Base-by-base conservation (phyloP, 2,797 vertebrate genomes). In the Erethizon dorsatum region DNA sequence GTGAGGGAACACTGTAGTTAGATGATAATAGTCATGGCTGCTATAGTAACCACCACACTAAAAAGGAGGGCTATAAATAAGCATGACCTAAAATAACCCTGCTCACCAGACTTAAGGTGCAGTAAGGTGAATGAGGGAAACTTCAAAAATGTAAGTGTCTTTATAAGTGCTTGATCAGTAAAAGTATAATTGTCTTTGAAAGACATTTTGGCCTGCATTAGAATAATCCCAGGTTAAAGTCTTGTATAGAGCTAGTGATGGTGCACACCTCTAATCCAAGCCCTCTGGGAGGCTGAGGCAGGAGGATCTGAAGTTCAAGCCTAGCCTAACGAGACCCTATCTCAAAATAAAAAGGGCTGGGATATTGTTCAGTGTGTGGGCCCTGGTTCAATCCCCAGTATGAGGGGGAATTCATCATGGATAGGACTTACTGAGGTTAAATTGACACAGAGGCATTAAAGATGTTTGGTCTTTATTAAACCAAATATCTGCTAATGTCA, bases 51-150 rank as follows among this genome's bases (percentile, higher is more conserved):
- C 6, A 37, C 54, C 28, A 6, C 93, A 86, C 83, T 56, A 95
- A 85, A 83, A 96, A 92, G 78, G 67, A 57, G 54, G 63, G 61
- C 77, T 89, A 37, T 90, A 90, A 94, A 95, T 61, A 88, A 69
- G 47, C 41, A 28, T 90, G 94, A 82, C 92, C 95, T 94, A 57
- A 82, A 63, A 69, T 97, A 94, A 94, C 94, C 57, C 84, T 59
- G 61, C 92, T 90, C 6, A 24, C 73, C 59, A 63, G 61, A 93
- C 73, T n/a, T 28, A 75, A 75, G 71, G 67, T 80, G 71, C 59
- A 28, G 59, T 67, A 89, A 52, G 47, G 6, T 47, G 24, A 93
- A 41, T n/a, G n/a, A 86, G 54, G 61, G 77, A 88, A 88, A 71
- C 85, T 78, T 86, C 17, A 65, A 75, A 87, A 79, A 57, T 82